A percentile compares a stretch with the other conserved stretches of the same genome.
Evolutionary conservation across 1,140 invertebrate species (phyloP).

Genomic region (Fopius arisanus): DNA sequence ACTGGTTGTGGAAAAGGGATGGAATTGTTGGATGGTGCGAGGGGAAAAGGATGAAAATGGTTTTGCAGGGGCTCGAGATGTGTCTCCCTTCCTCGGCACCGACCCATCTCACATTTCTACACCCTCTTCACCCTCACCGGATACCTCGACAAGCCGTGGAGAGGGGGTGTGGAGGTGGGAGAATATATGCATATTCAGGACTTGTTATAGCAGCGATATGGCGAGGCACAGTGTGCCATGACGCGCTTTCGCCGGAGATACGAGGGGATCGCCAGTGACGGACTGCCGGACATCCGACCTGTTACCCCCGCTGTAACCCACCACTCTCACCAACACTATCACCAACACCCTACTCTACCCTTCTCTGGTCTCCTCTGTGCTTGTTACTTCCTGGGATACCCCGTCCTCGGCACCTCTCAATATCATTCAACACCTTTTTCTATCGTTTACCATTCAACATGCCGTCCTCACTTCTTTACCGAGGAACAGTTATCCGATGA

Average conservation of each 20-base stretch:
- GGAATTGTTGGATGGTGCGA: not conserved
- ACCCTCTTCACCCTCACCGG: not conserved
- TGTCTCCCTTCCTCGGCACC: not conserved
- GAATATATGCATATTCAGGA: constrained; percentile 61
- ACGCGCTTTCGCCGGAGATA: constrained; percentile 49
- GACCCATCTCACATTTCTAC: not conserved
- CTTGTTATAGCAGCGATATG: constrained; percentile 54
- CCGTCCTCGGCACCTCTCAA: not conserved
- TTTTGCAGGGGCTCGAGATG: not conserved
- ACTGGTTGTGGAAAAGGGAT: no score
- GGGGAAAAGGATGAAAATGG: constrained; percentile 32
- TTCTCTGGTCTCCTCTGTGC: not conserved
- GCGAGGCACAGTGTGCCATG: constrained; percentile 35
- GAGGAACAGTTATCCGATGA: no score
- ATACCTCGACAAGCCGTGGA: constrained; percentile 14
- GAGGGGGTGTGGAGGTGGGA: not conserved
- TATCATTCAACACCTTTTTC: not conserved
- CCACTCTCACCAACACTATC: constrained; percentile 26
- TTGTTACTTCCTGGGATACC: not conserved
- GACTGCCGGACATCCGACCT: constrained; percentile 64
- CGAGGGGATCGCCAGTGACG: constrained; percentile 57
- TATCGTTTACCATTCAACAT: no score
- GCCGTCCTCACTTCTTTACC: no score
- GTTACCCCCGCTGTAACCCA: constrained; percentile 51
- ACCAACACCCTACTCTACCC: not conserved